Evolutionary conservation across 2,113 vertebrate genomes (phyloP), one percentile per base, ranked within the genome.

Genomic region (Thunnus maccoyii): DNA sequence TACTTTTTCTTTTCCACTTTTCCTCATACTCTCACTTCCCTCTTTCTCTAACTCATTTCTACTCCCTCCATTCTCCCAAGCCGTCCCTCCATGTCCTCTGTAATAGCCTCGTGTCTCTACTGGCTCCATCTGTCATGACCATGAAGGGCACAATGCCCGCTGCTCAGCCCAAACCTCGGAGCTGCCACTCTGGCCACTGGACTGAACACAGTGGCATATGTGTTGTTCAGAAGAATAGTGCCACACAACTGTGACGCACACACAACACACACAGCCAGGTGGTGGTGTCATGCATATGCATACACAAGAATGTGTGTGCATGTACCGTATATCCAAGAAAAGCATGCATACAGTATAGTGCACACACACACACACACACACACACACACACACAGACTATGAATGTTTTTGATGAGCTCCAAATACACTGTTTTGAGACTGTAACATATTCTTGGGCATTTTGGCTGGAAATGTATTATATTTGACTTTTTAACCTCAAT

Each of bases 71-170:
- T 71, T 68, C 69, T 51, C 72, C 44, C 57, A 78, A 41, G 7
- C 69, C 52, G 41, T 50, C 57, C 68, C 44, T 65, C 48, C 50
- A 22, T 57, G 48, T 86, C 76, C 72, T 76, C 56, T 71, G 82
- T 88, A 88, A 90, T 83, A 87, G 86, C 75, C 64, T 81, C 13
- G 15, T 25, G 57, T 90, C 83, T 92, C 82, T 54, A 78, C 82
- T 83, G 83, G 80, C 86, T 90, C 91, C 90, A 91, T 92, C 89
- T 93, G 91, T 88, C 85, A 83, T 41, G 71, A 80, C 82, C 88
- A 89, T 87, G 86, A 91, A 91, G 92, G 90, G 83, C 91, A 89
- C 71, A 3, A 50, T 88, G 90, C 89, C 79, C 82, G 84, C 82
- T 90, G 86, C 81, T 86, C 83, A 83, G 89, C 68, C 72, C 82